Base-by-base conservation (phyloP, 2,888 invertebrate genomes). In the Nomada goodeniana region DNA sequence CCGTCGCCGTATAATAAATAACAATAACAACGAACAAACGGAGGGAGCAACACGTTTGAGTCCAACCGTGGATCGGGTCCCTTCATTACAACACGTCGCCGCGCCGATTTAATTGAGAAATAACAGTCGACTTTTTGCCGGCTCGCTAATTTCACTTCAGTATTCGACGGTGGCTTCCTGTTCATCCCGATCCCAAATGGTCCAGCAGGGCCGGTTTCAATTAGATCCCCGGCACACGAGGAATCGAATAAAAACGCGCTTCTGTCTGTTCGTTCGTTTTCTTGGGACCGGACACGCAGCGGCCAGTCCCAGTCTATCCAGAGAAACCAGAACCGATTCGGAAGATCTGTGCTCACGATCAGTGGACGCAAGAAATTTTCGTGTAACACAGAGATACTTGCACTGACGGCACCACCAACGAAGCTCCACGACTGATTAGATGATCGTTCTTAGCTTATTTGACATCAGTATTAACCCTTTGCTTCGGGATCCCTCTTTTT, bases 21-120 rank as follows among this genome's bases (percentile, higher is more conserved):
- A 81, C 79, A 75, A 73, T 63, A 53, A 26, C 20, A 65, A 57
- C 63, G 36, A 68, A 69, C 52, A 18, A 36, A 23, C 50, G 4
- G 60, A n/a, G 53, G 23, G 57, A 36, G 26, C 65, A 60, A 15
- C 47, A 60, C 18, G 26, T 36, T 59, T n/a, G 23, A 20, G 42
- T 13, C 47, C 42, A 59, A 47, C 52, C 7, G 59, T 68, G n/a
- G 20, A 23, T 1, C 26, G 57, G 11, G 53, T 13, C 44, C 65
- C 64, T 11, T 20, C 53, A 69, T 63, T 64, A 20, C 36, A 50
- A 53, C 68, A 20, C 29, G 52, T 36, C 29, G 60, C 57, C n/a
- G 29, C 23, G 60, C 57, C n/a, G 44, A 20, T 60, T 61, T 80
- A 82, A 83, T 83, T 79, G 71, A 80, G 83, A 84, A 84, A 76